Conservation (phyloP, 2,797 vertebrate genomes). For the Pantherophis vulpinus region DNA sequence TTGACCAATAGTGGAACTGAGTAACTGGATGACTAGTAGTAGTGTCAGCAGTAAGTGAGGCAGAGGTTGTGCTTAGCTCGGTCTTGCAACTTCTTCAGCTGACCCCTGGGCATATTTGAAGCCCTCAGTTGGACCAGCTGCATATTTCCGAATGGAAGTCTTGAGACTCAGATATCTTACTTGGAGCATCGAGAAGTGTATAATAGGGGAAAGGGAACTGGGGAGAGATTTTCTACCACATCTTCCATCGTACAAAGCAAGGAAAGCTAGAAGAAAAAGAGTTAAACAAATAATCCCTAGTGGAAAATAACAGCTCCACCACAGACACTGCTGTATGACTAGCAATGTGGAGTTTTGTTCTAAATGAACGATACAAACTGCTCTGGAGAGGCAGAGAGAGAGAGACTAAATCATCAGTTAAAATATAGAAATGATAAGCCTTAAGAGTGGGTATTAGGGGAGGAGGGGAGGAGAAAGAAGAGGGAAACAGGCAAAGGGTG, state of each 20-base stretch:
- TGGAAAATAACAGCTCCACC: slow-evolving; percentile 2
- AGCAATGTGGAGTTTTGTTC: slow-evolving; percentile 20
- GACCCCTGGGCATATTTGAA: background rate
- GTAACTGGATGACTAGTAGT: background rate
- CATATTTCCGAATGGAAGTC: accelerated
- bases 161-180: background rate
- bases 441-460: background rate
- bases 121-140: background rate
- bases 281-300: slow-evolving; percentile 23
- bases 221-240: background rate
- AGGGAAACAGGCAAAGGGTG: slow-evolving; percentile 34
- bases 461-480: background rate
- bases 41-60: background rate
- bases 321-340: slow-evolving; percentile 30
- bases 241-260: background rate
- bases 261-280: slow-evolving; percentile 3
- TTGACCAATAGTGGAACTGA: background rate
- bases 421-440: slow-evolving; percentile 1
- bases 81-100: background rate
- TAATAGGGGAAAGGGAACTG: background rate
- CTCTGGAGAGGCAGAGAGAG: slow-evolving; percentile 31
- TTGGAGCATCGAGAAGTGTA: background rate
- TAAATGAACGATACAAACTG: slow-evolving; percentile 38
- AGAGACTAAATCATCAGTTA: slow-evolving; percentile 41
- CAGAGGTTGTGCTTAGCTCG: background rate